These are phyloP conservation scores for Eidolon dupreanum DNA, from an alignment of 2,797 vertebrate genomes.

Conservation along the genomic window DNA sequence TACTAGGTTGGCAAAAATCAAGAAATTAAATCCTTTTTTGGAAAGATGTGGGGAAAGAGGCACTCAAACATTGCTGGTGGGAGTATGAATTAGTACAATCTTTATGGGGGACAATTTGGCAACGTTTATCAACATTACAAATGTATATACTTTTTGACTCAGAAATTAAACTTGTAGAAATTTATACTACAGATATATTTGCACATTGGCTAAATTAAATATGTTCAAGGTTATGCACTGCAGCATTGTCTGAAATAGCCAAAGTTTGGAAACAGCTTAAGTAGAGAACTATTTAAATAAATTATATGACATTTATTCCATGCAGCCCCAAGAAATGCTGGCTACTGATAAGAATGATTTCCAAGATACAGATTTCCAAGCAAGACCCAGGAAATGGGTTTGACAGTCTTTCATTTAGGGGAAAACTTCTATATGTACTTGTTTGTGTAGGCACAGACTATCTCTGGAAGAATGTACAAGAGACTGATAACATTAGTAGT, in stretches of 20 bases:
- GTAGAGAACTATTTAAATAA: not conserved
- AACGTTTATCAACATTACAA: conserved; percentile 7
- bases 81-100: not conserved
- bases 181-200: not conserved
- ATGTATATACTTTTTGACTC: not conserved
- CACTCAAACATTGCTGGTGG: not conserved
- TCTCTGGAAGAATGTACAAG: not conserved
- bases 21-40: not conserved
- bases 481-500: not conserved
- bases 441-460: not conserved
- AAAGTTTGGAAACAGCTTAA: not conserved
- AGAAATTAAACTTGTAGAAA: conserved; percentile 23
- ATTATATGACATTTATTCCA: not conserved
- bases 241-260: conserved; percentile 34
- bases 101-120: not conserved
- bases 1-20: conserved; percentile 37
- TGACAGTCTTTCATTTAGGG: not conserved
- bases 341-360: conserved; percentile 1
- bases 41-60: not conserved
- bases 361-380: not conserved
- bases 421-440: not conserved
- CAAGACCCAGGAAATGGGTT: not conserved
- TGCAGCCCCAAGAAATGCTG: not conserved
- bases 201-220: not conserved
- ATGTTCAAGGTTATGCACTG: not conserved